Percentiles rank a stretch among this genome's conserved stretches.
These are phyloP conservation scores for Euwallacea fornicatus DNA, from an alignment of 1,140 invertebrate species.

Conservation along the genomic window DNA sequence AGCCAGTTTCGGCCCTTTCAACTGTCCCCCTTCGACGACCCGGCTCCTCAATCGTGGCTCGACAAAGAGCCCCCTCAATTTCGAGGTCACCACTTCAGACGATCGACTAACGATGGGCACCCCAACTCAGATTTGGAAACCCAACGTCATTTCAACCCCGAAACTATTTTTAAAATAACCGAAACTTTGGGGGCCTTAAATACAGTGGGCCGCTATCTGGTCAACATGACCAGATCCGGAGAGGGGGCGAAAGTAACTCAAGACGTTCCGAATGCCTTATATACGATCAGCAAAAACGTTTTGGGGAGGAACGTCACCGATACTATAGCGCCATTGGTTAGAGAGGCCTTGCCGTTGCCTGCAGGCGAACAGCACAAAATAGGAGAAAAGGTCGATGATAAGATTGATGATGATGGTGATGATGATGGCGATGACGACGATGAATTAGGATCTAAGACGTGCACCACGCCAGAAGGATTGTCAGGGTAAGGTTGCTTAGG, in stretches of 20 bases:
- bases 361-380: conserved; percentile 15
- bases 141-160: conserved; percentile 48
- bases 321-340: conserved; percentile 72
- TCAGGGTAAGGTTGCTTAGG: conserved; percentile 60
- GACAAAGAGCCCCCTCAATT: conserved; percentile 25
- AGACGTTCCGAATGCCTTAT: conserved; percentile 70
- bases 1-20: not conserved
- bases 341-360: conserved; percentile 63
- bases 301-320: conserved; percentile 78
- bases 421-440: conserved; percentile 49
- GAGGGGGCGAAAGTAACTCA: conserved; percentile 54
- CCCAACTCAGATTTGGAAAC: conserved; percentile 36
- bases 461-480: conserved; percentile 78
- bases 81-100: conserved; percentile 23
- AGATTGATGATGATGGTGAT: conserved; percentile 39
- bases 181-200: conserved; percentile 76
- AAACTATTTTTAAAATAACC: conserved; percentile 64
- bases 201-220: conserved; percentile 78
- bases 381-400: conserved; percentile 22
- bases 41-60: conserved; percentile 29
- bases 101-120: conserved; percentile 29
- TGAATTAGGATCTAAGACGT: conserved; percentile 55
- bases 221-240: conserved; percentile 71
- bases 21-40: not conserved
- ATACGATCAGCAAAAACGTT: conserved; percentile 80